These are phyloP conservation scores for Acridotheres tristis DNA, from an alignment of 2,797 vertebrate genomes.

Conservation along the genomic window DNA sequence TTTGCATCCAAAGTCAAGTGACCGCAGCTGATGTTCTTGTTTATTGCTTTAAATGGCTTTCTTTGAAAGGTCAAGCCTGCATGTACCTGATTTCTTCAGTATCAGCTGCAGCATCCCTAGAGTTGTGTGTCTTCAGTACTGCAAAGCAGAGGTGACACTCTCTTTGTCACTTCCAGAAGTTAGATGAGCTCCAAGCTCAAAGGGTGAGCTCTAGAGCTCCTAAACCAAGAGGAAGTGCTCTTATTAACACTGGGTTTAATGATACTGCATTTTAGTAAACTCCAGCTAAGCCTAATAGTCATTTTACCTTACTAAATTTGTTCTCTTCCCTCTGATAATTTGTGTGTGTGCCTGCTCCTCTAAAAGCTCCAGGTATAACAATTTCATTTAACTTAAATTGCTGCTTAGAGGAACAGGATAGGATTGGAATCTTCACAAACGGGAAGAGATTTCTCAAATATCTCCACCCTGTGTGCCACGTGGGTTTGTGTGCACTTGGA, in stretches of 20 bases:
- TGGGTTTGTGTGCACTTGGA: constrained; percentile 9
- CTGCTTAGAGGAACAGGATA: constrained; percentile 1
- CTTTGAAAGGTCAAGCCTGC: not conserved
- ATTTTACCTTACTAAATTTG: not conserved
- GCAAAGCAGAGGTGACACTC: not conserved
- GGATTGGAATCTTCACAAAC: not conserved
- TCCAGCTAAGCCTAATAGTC: not conserved
- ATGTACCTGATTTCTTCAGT: not conserved
- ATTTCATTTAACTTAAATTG: constrained; percentile 46
- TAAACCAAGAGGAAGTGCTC: not conserved
- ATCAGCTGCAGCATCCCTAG: not conserved
- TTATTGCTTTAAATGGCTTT: not conserved
- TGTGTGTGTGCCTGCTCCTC: not conserved
- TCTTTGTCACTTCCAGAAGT: not conserved
- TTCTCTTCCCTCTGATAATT: not conserved
- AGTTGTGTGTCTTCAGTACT: not conserved
- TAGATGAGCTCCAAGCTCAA: not conserved
- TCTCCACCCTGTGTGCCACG: not conserved
- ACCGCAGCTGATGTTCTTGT: not conserved
- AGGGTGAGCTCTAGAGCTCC: not conserved
- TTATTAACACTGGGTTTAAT: not conserved
- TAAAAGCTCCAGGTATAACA: not conserved
- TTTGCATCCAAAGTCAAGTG: not conserved
- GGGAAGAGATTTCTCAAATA: constrained; percentile 9
- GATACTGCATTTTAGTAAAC: not conserved